A percentile compares a stretch with the other conserved stretches of the same genome.
Conservation (phyloP, 2,113 vertebrate species). For the Callionymus lyra region DNA sequence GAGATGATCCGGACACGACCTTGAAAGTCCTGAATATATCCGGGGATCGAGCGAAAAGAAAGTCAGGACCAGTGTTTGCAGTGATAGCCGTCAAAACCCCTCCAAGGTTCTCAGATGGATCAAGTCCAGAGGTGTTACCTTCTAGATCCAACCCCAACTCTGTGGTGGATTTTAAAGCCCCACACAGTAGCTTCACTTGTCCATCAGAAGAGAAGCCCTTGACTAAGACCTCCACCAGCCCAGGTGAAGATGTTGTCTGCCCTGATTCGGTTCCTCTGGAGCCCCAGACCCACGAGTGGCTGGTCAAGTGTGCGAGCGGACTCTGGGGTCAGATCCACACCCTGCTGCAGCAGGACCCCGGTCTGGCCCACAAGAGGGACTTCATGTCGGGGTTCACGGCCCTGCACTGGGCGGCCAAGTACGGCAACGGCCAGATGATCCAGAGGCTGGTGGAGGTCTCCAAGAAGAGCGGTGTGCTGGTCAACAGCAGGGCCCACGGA, state of each 20-base stretch:
- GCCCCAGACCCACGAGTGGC: slow-evolving; percentile 79
- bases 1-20: slow-evolving; percentile 29
- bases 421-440: slow-evolving; percentile 74
- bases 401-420: slow-evolving; percentile 93
- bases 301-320: slow-evolving; percentile 74
- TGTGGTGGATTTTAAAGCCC: too few species aligned
- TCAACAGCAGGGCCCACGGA: slow-evolving; percentile 75
- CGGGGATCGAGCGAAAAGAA: slow-evolving; percentile 27
- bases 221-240: slow-evolving; percentile 42
- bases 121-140: neutral
- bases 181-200: slow-evolving; percentile 25
- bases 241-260: slow-evolving; percentile 52
- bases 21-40: slow-evolving; percentile 43
- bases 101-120: slow-evolving; percentile 4
- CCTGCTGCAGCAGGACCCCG: slow-evolving; percentile 72
- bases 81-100: slow-evolving; percentile 54
- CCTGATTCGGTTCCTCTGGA: slow-evolving; percentile 69
- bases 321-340: slow-evolving; percentile 78
- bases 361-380: slow-evolving; percentile 73
- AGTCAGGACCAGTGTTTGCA: slow-evolving; percentile 54
- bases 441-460: slow-evolving; percentile 69
- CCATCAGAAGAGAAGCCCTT: slow-evolving; percentile 33
- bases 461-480: slow-evolving; percentile 48
- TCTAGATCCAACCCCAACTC: too few species aligned
- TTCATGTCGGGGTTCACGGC: slow-evolving; percentile 91